Base-by-base conservation (phyloP, 1,140 invertebrate species). In the Parapsyche elsis region DNA sequence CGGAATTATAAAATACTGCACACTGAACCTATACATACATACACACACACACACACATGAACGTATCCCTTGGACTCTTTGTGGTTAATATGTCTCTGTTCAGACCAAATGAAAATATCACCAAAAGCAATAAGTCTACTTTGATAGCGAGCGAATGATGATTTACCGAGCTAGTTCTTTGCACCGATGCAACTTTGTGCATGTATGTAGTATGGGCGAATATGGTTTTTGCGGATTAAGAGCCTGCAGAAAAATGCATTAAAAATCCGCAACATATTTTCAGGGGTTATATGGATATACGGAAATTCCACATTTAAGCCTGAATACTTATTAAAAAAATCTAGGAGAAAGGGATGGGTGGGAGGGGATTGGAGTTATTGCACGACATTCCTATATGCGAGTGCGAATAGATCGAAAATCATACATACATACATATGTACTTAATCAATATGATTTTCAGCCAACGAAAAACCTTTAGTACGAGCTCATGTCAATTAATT, bases 1-100 rank as follows among this genome's bases (percentile, higher is more conserved):
- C 64, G 64, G 64, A 67, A 67, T 67, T 67, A 67, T 67, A 67
- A 67, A 67, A 67, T 67, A 67, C 21, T 24, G 64, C 59, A 61
- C 10, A 53, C 5, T 61, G 12, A 14, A 61, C 19, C 57, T 21
- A 30, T 24, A 23, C 59, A 61, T 9, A 61, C 2, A 67, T 9
- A 23, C 64, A 23, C 24, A n/a, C n/a, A n/a, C n/a, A n/a, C n/a
- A n/a, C n/a, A n/a, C n/a, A n/a, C n/a, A n/a, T n/a, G n/a, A n/a
- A n/a, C n/a, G n/a, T n/a, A n/a, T n/a, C n/a, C n/a, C n/a, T n/a
- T n/a, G 64, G 64, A 23, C 64, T 67, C 64, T 67, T 67, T 67
- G 64, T 67, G 23, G 49, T 23, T 67, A 67, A 67, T 67, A 23
- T 67, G 59, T 61, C 59, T 16, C 53, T 19, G n/a, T 21, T 67